A percentile compares a stretch with the other conserved stretches of the same genome.
Conservation (phyloP, 2,888 invertebrate species). For the Drosophila subsilvestris region DNA sequence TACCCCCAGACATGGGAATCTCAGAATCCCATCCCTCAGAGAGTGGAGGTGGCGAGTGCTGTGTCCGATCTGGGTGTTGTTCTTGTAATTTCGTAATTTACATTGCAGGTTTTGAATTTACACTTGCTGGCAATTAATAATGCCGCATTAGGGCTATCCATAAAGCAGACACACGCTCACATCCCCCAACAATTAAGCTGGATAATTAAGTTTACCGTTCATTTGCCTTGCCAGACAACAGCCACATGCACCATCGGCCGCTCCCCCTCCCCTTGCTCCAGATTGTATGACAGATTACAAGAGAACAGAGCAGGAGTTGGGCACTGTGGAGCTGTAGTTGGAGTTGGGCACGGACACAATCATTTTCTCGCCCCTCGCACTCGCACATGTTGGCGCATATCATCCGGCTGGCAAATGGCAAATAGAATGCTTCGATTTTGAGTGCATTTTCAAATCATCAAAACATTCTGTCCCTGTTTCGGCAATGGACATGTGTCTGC, state of each 20-base stretch:
- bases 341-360: not conserved
- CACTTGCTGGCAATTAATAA: slow-evolving; percentile 83
- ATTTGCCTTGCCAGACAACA: slow-evolving; percentile 61
- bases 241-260: slow-evolving; percentile 1
- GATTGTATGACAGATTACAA: slow-evolving; percentile 68
- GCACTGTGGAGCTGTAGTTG: not conserved
- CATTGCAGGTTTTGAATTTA: slow-evolving; percentile 75
- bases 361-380: not conserved
- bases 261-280: slow-evolving; percentile 11
- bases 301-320: slow-evolving; percentile 13
- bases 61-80: slow-evolving; percentile 11
- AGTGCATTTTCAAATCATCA: slow-evolving; percentile 71
- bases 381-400: slow-evolving; percentile 61
- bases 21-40: not conserved
- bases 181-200: slow-evolving; percentile 74
- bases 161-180: slow-evolving; percentile 48
- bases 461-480: slow-evolving; percentile 35
- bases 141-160: slow-evolving; percentile 80
- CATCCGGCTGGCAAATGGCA: slow-evolving; percentile 47
- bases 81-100: slow-evolving; percentile 77
- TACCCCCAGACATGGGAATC: not conserved
- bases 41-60: not conserved
- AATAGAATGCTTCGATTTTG: slow-evolving; percentile 41
- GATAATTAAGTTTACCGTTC: slow-evolving; percentile 83
- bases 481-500: slow-evolving; percentile 35